Evolutionary conservation across 2,797 vertebrate species (phyloP).

Genomic region (Danio choprae): DNA sequence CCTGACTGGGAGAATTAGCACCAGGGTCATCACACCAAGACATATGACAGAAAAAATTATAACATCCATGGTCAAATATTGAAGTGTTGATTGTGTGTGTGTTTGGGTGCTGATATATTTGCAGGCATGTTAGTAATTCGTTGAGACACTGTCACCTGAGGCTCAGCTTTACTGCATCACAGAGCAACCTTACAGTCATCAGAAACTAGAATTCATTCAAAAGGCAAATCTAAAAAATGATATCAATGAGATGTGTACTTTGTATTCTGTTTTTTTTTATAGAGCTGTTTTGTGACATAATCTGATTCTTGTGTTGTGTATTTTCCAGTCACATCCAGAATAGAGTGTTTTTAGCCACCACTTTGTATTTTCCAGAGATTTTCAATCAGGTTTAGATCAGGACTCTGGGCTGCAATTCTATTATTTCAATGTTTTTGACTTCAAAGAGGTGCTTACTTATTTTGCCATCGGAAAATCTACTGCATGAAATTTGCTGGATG

Average conservation of each 20-base stretch:
- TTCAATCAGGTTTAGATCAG: too few relatives aligned
- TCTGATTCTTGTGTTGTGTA: not conserved
- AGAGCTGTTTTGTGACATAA: not conserved
- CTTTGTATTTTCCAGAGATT: too few relatives aligned
- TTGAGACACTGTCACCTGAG: constrained; percentile 22
- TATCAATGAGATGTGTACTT: not conserved
- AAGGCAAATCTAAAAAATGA: not conserved
- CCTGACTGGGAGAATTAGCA: constrained; percentile 53
- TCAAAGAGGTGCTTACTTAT: too few relatives aligned
- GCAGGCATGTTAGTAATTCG: constrained; percentile 1
- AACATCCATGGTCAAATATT: not conserved
- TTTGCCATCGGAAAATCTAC: too few relatives aligned
- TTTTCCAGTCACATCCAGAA: too few relatives aligned
- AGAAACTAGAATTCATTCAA: not conserved
- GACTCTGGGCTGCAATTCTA: too few relatives aligned
- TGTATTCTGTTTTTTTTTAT: not conserved
- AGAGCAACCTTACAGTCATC: not conserved
- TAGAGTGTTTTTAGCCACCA: too few relatives aligned
- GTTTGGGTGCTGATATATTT: constrained; percentile 12
- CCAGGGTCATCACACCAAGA: constrained; percentile 6
- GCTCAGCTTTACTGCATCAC: constrained; percentile 51
- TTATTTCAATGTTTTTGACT: too few relatives aligned
- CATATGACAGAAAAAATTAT: constrained; percentile 17
- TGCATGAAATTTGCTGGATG: too few relatives aligned
- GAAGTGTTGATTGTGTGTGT: constrained; percentile 43